Conservation (phyloP, 2,888 invertebrate genomes). For the Cephus rjabovi region DNA sequence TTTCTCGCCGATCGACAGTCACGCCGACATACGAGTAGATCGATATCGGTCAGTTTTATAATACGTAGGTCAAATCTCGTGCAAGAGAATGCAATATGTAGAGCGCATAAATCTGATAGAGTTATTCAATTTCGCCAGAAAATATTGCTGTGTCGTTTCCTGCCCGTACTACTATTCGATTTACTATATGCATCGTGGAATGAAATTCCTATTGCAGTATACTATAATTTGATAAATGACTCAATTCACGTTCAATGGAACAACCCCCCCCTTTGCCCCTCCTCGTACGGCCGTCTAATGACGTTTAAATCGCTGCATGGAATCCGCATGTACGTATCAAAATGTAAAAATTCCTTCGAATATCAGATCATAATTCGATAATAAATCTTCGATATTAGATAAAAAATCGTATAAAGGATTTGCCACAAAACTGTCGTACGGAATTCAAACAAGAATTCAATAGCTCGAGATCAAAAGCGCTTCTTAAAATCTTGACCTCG, state of each 20-base stretch:
- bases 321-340: background rate
- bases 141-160: background rate
- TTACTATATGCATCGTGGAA: background rate
- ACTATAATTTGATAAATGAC: background rate
- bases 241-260: background rate
- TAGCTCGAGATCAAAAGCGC: constrained; percentile 40
- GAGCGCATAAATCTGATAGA: background rate
- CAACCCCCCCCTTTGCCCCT: background rate
- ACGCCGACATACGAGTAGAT: background rate
- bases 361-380: background rate
- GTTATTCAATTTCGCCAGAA: background rate
- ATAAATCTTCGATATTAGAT: background rate
- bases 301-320: background rate
- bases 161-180: background rate
- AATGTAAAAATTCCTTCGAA: background rate
- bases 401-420: background rate
- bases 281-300: background rate
- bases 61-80: background rate
- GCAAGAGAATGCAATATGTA: background rate
- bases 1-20: background rate
- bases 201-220: background rate
- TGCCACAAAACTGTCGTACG: constrained; percentile 11
- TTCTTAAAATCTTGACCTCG: constrained; percentile 48
- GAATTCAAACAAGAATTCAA: constrained; percentile 41
- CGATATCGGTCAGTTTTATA: background rate